Base-by-base conservation (phyloP, 2,888 invertebrate species). In the Mechanitis messenoides region DNA sequence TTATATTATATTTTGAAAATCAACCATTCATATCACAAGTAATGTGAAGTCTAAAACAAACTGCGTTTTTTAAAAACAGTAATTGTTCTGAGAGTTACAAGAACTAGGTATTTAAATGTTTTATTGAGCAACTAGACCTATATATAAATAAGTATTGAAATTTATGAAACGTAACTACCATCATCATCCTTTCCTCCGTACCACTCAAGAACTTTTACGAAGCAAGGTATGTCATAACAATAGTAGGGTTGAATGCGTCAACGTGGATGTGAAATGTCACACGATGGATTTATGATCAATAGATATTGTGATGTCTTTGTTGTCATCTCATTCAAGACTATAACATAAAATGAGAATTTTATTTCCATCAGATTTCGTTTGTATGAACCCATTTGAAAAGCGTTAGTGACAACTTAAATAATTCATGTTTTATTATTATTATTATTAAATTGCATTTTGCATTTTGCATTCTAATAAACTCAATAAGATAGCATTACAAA, bases 261-360 rank as follows among this genome's bases (percentile, higher is more conserved):
- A 71, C 74, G 78, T 73, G 80, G 79, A 84, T 84, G 85, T 85
- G 85, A 84, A 80, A 79, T 78, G 81, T 79, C 82, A 75, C 81
- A 80, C 81, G 81, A 85, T 85, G 80, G 81, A 85, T 85, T 84
- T 85, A 84, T 79, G 78, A 64, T 72, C 76, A 74, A 84, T 82
- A 78, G 79, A 73, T 77, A 74, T 74, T 64, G 60, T 58, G 50
- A 64, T 66, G 66, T 64, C 62, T 66, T 64, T 66, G 62, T 62
- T 62, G 55, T 12, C 55, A 20, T 20, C 20, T 20, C 20, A 61
- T 63, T 58, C 58, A 56, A 55, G 45, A 45, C 53, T 53, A 60
- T 66, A 63, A 63, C 63, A 66, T 56, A 61, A 53, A 63, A 63
- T 42, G 31, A 53, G 50, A 33, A 20, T 58, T 66, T 59, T 63